Evolutionary conservation across 2,113 vertebrate species (phyloP), one percentile per base, ranked within the genome.

Genomic region (Ancistrus triradiatus): DNA sequence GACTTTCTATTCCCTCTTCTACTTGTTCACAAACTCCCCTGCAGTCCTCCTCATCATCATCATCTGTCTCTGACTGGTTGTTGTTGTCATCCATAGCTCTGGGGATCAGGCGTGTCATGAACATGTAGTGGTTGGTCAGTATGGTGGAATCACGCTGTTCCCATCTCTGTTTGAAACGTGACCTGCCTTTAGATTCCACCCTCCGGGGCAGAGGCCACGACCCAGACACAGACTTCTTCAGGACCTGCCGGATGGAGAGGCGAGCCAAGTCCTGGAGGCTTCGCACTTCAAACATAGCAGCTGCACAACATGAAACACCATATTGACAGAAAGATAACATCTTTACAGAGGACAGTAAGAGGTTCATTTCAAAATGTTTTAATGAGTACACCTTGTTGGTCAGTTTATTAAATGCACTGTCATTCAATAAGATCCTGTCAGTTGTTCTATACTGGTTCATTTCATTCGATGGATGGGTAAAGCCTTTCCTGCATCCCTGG

Each of bases 231-330:
- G 80, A 65, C 52, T 77, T 88, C 58, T 92, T 92, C 33, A 94
- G 82, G 58, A 85, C 83, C 58, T 86, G 78, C 1, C 92, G 87
- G 78, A 94, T 94, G 67, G 85, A 81, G 0, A 94, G 88, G 56
- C 92, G 90, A 8, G 92, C 81, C 81, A 94, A 77, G 49, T 94
- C 92, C 82, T 94, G 92, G 0, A 94, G 88, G 62, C 87, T 87
- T 55, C 90, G 91, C 1, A 92, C 90, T 1, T 84, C 87, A 62
- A 89, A 85, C 0, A 88, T 90, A 1, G 90, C 87, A 90, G 76
- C 17, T 2, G 65, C 15, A 63, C 25, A 51, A 22, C 5, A 51
- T 13, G n/a, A 48, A 61, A 66, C 27, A 31, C 27, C 7, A 7
- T 31, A 31, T 31, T 31, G n/a, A n/a, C 27, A 31, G 27, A 3